A percentile compares a stretch with the other conserved stretches of the same genome.
Evolutionary conservation across 1,140 invertebrate genomes (phyloP).

Genomic region (Bombus consobrinus): DNA sequence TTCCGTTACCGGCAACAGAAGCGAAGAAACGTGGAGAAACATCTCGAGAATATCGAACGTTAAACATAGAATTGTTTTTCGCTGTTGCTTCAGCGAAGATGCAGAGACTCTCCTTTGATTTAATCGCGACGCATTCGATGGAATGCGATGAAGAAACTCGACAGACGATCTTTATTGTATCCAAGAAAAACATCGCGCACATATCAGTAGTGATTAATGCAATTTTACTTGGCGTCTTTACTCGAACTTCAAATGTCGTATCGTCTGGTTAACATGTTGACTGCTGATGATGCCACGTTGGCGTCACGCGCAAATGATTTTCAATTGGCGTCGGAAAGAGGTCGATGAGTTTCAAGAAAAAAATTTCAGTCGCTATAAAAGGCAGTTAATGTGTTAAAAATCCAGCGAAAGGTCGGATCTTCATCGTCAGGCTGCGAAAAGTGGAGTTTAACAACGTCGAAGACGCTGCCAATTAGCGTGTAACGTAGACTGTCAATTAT

Average conservation of each 20-base stretch:
- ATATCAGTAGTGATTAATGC: slow-evolving; percentile 66
- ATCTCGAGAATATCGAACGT: too few relatives aligned
- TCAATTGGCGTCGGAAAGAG: too few relatives aligned
- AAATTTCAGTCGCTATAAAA: too few relatives aligned
- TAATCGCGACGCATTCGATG: background rate
- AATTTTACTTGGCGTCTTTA: slow-evolving; percentile 58
- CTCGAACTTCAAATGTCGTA: slow-evolving; percentile 1
- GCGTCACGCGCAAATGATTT: too few relatives aligned
- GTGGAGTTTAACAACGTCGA: slow-evolving; percentile 30
- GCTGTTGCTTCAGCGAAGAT: background rate
- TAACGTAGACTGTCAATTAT: slow-evolving; percentile 68
- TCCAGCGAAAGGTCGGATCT: background rate
- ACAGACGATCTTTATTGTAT: slow-evolving; percentile 38
- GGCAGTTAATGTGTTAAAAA: background rate
- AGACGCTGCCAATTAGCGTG: slow-evolving; percentile 55
- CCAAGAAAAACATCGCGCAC: slow-evolving; percentile 53
- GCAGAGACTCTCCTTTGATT: background rate
- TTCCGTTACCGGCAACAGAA: too few relatives aligned
- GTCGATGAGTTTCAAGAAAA: too few relatives aligned
- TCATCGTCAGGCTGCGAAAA: background rate
- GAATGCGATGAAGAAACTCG: slow-evolving; percentile 33
- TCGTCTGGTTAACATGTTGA: background rate
- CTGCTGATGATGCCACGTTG: too few relatives aligned
- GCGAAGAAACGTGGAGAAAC: too few relatives aligned
- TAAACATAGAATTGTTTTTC: background rate